Evolutionary conservation across 2,113 vertebrate genomes (phyloP), one percentile per base, ranked within the genome.

Genomic region (Phylloscopus trochilus): DNA sequence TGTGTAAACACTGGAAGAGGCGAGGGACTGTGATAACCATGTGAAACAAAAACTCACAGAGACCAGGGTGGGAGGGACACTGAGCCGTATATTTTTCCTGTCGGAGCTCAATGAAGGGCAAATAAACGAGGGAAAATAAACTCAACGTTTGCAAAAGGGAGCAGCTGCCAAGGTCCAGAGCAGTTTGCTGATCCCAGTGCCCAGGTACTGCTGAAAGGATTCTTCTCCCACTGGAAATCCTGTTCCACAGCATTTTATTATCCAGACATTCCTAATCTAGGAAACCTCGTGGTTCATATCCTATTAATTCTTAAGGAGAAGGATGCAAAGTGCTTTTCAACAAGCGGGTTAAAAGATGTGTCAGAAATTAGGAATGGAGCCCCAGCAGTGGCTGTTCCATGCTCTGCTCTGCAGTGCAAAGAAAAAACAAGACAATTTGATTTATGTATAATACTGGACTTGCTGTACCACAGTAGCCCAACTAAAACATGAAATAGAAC

Each of bases 21-120:
- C 0, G 2, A 52, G 51, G 37, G 64, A 64, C 28, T 21, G 64
- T 0, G 6, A 60, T 31, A 89, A 49, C 43, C 3, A 4, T 35
- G 52, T 20, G 72, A 23, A 75, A 37, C 37, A 60, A 43, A 47
- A 73, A 28, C 64, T 53, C 60, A 10, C 3, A 0, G 55, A 35
- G 83, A 15, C 18, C 37, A 49, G 43, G 74, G 64, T 0, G 30
- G 72, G 58, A 59, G 86, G 41, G 62, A 90, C 70, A 46, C 70
- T 3, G 1, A 39, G 52, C 70, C 10, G 3, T 81, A 3, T 35
- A 43, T 74, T 90, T 60, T 62, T 70, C 46, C 85, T 41, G 30
- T 47, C 10, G 1, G 67, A 88, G 75, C 89, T 70, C 75, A 66
- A 5, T 12, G 19, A 66, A 90, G 85, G 47, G 75, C 52, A 92